Evolutionary conservation across 2,888 invertebrate genomes (phyloP).

Genomic region (Keiferia lycopersicella): DNA sequence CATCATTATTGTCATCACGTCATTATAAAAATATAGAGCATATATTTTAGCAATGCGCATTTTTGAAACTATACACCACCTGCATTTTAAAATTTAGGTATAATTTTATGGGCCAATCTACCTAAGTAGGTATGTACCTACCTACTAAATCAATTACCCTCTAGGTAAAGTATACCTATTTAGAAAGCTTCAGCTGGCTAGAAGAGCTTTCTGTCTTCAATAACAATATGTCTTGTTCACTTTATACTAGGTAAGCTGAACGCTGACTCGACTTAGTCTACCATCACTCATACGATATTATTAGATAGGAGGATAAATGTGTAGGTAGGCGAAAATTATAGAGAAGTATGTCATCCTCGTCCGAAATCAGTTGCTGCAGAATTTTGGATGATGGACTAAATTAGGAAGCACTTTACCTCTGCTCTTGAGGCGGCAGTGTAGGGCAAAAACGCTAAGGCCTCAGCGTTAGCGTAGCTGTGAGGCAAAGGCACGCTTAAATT

Average conservation of each 20-base stretch:
- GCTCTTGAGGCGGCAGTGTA: background rate
- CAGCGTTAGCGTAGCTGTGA: conserved; percentile 8
- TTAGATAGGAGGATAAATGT: no score
- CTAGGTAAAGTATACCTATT: background rate
- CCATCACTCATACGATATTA: conserved; percentile 1
- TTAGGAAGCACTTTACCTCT: conserved; percentile 1
- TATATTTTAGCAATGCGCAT: background rate
- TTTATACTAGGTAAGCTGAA: background rate
- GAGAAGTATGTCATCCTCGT: background rate
- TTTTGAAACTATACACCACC: no score
- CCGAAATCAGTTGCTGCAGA: no score
- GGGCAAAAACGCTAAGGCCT: conserved; percentile 1
- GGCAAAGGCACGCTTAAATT: conserved; percentile 19
- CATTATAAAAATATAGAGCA: background rate
- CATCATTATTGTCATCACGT: background rate
- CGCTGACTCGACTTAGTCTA: background rate
- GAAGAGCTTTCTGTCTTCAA: conserved; percentile 7
- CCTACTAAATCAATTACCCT: background rate
- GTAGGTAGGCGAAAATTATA: no score
- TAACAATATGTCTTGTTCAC: conserved; percentile 13
- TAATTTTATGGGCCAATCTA: background rate
- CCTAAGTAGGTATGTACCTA: no score
- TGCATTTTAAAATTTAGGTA: background rate
- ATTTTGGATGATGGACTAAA: background rate
- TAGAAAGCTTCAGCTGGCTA: background rate